phyloP scores from a whole-genome alignment of 2,888 invertebrate species.

The Formica aserva region DNA sequence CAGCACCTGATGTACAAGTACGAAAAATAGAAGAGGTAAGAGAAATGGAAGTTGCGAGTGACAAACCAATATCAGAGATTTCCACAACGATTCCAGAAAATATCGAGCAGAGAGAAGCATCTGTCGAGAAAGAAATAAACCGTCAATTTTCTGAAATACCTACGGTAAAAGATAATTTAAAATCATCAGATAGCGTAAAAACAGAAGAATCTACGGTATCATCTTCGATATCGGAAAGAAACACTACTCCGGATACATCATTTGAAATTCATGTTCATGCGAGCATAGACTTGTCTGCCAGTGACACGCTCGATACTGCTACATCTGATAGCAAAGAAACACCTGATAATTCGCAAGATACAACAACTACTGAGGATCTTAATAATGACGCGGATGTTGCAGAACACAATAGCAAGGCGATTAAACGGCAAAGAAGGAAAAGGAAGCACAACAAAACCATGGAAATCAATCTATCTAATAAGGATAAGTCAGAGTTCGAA shows the following conservation, averaged over 20 bases:
- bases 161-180: background rate
- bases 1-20: constrained; percentile 76
- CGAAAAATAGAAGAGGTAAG: constrained; percentile 58
- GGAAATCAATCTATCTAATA: constrained; percentile 64
- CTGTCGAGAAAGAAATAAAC: constrained; percentile 33
- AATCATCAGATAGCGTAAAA: constrained; percentile 20
- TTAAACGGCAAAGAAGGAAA: constrained; percentile 71
- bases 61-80: constrained; percentile 27
- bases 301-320: constrained; percentile 74
- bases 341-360: constrained; percentile 68
- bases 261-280: constrained; percentile 82
- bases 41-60: background rate
- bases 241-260: constrained; percentile 76
- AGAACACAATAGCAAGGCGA: constrained; percentile 55
- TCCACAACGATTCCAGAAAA: constrained; percentile 57
- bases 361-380: constrained; percentile 67
- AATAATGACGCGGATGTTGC: constrained; percentile 37
- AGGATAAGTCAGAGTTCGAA: constrained; percentile 68
- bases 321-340: constrained; percentile 60
- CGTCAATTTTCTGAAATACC: constrained; percentile 18
- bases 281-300: constrained; percentile 80
- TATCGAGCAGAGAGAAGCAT: constrained; percentile 47
- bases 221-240: constrained; percentile 72
- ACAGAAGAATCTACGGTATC: constrained; percentile 73
- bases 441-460: constrained; percentile 73